phyloP scores from a whole-genome alignment of 2,797 vertebrate species.

The Limnodromus scolopaceus region DNA sequence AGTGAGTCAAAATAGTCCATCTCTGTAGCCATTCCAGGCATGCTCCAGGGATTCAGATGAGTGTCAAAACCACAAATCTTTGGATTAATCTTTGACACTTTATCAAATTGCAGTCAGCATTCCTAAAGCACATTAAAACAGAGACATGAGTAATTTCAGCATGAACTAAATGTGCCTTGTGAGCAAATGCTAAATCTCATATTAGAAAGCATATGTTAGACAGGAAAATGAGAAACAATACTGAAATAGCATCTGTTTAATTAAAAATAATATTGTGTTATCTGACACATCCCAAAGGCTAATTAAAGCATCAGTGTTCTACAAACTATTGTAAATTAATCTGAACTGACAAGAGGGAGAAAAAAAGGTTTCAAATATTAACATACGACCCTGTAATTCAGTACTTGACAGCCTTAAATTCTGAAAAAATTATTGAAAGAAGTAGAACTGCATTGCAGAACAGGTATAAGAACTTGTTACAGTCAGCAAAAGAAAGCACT shows the following conservation, averaged over 20 bases:
- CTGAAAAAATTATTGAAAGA: not conserved
- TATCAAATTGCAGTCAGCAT: not conserved
- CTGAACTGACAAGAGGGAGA: not conserved
- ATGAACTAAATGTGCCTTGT: not conserved
- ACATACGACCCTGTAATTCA: not conserved
- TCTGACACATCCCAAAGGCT: not conserved
- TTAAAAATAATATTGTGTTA: slow-evolving; percentile 15
- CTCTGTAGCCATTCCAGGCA: not conserved
- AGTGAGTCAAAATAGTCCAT: not conserved
- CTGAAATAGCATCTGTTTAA: not conserved
- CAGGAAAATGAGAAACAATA: not conserved
- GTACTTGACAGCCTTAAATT: not conserved
- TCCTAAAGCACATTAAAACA: not conserved
- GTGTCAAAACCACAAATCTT: not conserved
- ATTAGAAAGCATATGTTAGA: not conserved
- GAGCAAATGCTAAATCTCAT: not conserved
- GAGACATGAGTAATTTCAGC: not conserved
- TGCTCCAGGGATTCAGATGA: not conserved
- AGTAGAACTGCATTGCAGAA: not conserved
- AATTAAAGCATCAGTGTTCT: not conserved
- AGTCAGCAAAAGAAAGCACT: not conserved
- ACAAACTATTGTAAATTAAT: not conserved
- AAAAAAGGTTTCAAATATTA: not conserved
- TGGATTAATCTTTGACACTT: not conserved
- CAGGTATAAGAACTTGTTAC: not conserved